Conservation (phyloP, 1,140 invertebrate genomes). For the Drosophila gunungcola region DNA sequence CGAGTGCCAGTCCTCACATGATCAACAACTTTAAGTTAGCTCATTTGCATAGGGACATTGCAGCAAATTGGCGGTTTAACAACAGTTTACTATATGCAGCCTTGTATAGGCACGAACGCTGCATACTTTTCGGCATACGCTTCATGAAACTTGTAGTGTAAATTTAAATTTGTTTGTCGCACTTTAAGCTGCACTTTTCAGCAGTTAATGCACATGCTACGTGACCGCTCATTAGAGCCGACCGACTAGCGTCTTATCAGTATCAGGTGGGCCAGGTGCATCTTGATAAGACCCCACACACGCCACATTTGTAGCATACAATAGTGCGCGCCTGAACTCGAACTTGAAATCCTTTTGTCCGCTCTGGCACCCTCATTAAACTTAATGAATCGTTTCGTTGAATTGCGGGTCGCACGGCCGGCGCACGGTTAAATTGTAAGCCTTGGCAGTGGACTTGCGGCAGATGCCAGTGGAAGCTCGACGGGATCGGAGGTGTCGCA, state of each 20-base stretch:
- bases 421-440: constrained; percentile 48
- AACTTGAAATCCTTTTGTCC: constrained; percentile 80
- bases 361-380: constrained; percentile 56
- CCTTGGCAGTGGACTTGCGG: constrained; percentile 55
- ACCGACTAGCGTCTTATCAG: constrained; percentile 38
- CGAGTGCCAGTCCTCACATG: no score
- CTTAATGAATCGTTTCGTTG: constrained; percentile 50
- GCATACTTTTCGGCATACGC: background rate
- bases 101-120: background rate
- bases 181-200: constrained; percentile 31
- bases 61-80: no score
- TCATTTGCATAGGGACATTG: no score
- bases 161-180: background rate
- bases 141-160: background rate
- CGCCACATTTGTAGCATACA: constrained; percentile 64
- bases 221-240: constrained; percentile 61
- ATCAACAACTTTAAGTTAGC: no score
- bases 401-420: constrained; percentile 51
- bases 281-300: constrained; percentile 62
- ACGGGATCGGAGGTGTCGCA: constrained; percentile 45
- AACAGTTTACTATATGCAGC: no score
- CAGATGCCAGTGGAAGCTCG: constrained; percentile 47
- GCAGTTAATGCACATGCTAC: constrained; percentile 15
- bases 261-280: constrained; percentile 66
- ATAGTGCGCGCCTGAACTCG: constrained; percentile 64